phyloP scores from a whole-genome alignment of 2,888 invertebrate species.

The Ormyrus pomaceus region DNA sequence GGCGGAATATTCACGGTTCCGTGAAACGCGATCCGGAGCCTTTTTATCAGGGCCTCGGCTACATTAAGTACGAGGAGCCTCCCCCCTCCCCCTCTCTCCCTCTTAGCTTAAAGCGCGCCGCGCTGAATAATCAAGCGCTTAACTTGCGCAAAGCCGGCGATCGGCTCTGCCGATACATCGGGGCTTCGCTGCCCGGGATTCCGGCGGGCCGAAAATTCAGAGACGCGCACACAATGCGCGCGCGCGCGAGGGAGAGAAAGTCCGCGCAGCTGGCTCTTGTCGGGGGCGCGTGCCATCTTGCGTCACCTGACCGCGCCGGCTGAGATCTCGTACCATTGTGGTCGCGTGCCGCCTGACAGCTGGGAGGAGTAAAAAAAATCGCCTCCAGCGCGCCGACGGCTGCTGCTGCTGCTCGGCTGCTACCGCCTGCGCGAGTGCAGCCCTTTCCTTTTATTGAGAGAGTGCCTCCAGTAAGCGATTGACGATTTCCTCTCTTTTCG shows the following conservation, averaged over 20 bases:
- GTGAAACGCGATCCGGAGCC: too few species aligned
- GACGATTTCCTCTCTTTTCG: too few species aligned
- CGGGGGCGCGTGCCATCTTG: constrained; percentile 40
- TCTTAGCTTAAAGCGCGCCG: background rate
- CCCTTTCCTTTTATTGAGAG: too few species aligned
- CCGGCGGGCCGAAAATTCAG: constrained; percentile 8
- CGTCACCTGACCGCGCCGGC: constrained; percentile 20
- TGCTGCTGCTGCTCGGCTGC: too few species aligned
- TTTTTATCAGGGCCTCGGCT: too few species aligned
- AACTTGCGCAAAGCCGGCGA: constrained; percentile 39
- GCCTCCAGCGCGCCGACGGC: too few species aligned
- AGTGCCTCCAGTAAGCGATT: too few species aligned
- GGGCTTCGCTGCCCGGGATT: constrained; percentile 10
- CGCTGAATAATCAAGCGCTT: constrained; percentile 28
- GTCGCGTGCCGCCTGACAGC: too few species aligned
- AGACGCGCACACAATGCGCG: background rate
- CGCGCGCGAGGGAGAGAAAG: background rate
- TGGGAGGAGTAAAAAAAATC: too few species aligned
- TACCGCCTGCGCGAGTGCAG: too few species aligned
- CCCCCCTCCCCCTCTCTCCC: background rate
- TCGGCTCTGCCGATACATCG: constrained; percentile 26
- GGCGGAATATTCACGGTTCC: too few species aligned
- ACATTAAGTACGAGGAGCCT: background rate
- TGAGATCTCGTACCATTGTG: background rate
- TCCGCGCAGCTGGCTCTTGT: constrained; percentile 2